These are phyloP conservation scores for Trematomus loennbergii DNA, from an alignment of 2,113 vertebrate species.

Conservation along the genomic window DNA sequence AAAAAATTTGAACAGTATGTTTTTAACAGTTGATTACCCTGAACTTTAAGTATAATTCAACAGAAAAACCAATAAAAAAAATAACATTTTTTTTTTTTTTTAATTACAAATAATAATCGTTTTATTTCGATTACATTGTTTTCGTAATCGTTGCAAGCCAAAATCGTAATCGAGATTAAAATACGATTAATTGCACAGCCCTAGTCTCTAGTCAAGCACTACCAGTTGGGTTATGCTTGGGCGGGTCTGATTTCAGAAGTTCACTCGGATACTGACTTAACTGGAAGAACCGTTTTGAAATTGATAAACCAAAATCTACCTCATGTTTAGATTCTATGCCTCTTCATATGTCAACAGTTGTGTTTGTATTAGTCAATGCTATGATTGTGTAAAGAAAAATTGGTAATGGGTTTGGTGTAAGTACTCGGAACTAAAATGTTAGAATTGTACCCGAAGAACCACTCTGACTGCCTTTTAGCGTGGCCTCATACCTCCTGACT, in stretches of 20 bases:
- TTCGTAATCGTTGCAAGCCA: too few relatives aligned
- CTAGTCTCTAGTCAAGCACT: background rate
- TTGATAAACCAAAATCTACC: slow-evolving; percentile 18
- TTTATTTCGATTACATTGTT: too few relatives aligned
- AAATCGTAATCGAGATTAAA: too few relatives aligned
- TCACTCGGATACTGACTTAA: background rate
- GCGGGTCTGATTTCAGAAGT: background rate
- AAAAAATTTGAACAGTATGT: too few relatives aligned
- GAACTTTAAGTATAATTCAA: too few relatives aligned
- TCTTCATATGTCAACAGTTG: background rate
- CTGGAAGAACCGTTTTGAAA: background rate
- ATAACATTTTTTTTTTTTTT: too few relatives aligned
- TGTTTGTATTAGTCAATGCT: background rate
- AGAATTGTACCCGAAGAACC: background rate
- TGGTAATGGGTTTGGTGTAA: too few relatives aligned
- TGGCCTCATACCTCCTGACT: slow-evolving; percentile 1
- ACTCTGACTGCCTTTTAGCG: slow-evolving; percentile 11
- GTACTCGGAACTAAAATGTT: background rate
- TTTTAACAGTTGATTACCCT: too few relatives aligned
- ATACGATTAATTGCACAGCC: too few relatives aligned
- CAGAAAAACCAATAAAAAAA: too few relatives aligned
- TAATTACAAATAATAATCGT: too few relatives aligned
- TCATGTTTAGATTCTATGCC: background rate
- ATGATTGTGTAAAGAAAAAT: too few relatives aligned
- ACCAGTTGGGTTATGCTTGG: background rate